These are phyloP conservation scores for Climacteris rufus DNA, from an alignment of 2,113 vertebrate genomes.

Conservation along the genomic window DNA sequence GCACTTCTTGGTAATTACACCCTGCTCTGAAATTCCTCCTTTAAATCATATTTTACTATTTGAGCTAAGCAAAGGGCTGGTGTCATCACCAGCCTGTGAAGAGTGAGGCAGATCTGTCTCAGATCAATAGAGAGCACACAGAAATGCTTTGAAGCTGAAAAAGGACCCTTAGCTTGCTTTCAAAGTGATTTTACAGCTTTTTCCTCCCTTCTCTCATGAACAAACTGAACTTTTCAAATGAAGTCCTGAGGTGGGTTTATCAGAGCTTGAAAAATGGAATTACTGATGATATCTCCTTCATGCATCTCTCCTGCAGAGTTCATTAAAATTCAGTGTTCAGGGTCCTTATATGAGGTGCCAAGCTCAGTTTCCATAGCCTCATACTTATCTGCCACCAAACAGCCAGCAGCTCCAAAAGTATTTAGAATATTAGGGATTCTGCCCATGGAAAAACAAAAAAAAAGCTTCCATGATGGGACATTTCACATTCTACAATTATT, in stretches of 20 bases:
- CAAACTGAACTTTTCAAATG: background rate
- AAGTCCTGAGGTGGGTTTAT: background rate
- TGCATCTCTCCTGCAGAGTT: background rate
- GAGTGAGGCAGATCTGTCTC: background rate
- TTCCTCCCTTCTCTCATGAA: background rate
- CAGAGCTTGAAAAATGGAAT: background rate
- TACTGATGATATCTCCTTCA: background rate
- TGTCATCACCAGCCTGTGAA: background rate
- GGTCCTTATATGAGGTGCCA: background rate
- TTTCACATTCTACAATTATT: background rate
- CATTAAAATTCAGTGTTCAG: background rate
- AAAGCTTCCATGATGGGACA: background rate
- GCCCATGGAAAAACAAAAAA: background rate
- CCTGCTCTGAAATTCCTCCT: background rate
- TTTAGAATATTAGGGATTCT: background rate
- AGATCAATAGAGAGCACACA: background rate
- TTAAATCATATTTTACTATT: background rate
- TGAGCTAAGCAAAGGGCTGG: background rate
- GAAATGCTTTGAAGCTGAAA: constrained; percentile 19
- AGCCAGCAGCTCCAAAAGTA: background rate
- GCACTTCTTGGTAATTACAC: background rate
- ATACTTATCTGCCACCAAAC: background rate
- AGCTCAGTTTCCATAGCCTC: background rate
- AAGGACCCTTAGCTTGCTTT: background rate
- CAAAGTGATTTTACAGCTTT: background rate